A percentile compares a stretch with the other conserved stretches of the same genome.
These are phyloP conservation scores for Lycorma delicatula DNA, from an alignment of 1,140 invertebrate species.

Conservation along the genomic window DNA sequence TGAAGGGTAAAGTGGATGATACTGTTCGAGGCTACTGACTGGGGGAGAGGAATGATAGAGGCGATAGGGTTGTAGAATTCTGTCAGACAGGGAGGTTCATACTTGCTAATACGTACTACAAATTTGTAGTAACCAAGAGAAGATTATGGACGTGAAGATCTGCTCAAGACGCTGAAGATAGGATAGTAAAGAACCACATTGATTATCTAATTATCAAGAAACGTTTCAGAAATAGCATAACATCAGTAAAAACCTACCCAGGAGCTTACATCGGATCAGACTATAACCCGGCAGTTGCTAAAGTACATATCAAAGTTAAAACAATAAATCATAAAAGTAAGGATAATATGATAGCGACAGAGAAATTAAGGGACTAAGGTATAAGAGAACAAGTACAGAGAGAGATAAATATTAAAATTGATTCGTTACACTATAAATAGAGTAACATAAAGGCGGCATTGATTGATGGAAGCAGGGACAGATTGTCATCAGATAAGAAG, in stretches of 20 bases:
- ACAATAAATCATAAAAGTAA: not conserved
- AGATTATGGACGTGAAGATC: slow-evolving; percentile 35
- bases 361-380: slow-evolving; percentile 4
- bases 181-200: slow-evolving; percentile 34
- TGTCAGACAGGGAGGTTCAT: slow-evolving; percentile 31
- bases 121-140: slow-evolving; percentile 28
- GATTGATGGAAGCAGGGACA: too few species aligned
- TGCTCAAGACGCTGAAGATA: slow-evolving; percentile 25
- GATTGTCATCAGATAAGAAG: too few species aligned
- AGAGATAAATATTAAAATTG: too few species aligned
- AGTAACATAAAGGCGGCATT: too few species aligned
- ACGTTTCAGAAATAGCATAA: slow-evolving; percentile 31
- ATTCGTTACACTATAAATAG: too few species aligned
- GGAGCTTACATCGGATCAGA: slow-evolving; percentile 23
- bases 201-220: slow-evolving; percentile 33
- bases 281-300: slow-evolving; percentile 30
- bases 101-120: slow-evolving; percentile 33
- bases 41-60: slow-evolving; percentile 30
- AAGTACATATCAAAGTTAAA: slow-evolving; percentile 11
- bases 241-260: slow-evolving; percentile 16
- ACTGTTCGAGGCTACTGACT: slow-evolving; percentile 24
- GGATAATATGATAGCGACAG: not conserved
- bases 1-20: slow-evolving; percentile 15
- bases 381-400: too few species aligned
- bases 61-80: slow-evolving; percentile 30